A percentile compares a stretch with the other conserved stretches of the same genome.
phyloP scores from a whole-genome alignment of 2,797 vertebrate species.

The Bryconaethiops microstoma region DNA sequence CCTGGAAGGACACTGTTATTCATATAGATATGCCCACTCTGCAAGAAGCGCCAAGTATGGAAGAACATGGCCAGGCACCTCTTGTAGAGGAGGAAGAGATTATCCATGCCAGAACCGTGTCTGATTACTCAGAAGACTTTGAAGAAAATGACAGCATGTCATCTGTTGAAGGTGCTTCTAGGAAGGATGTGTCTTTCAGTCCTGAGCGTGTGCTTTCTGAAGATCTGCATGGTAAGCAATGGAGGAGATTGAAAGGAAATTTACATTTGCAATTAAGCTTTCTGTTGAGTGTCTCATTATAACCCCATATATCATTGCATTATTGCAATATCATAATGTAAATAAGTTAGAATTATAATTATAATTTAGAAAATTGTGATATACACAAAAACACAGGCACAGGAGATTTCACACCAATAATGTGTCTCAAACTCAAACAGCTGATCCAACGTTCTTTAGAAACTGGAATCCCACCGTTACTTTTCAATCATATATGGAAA shows the following conservation, averaged over 20 bases:
- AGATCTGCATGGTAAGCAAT: slow-evolving; percentile 69
- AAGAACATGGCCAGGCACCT: slow-evolving; percentile 35
- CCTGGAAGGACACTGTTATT: slow-evolving; percentile 24
- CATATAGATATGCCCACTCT: slow-evolving; percentile 8
- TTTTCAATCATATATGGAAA: too few relatives aligned
- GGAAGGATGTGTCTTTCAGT: slow-evolving; percentile 51
- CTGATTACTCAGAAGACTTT: slow-evolving; percentile 81
- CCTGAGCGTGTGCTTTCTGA: slow-evolving; percentile 51
- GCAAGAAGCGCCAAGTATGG: slow-evolving; percentile 10
- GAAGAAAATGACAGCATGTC: slow-evolving; percentile 73
- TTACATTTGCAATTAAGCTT: background rate
- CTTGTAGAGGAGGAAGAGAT: slow-evolving; percentile 42
- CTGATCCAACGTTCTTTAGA: too few relatives aligned
- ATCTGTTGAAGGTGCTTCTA: slow-evolving; percentile 63
- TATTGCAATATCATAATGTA: background rate
- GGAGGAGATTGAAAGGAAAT: background rate
- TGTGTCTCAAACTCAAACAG: too few relatives aligned
- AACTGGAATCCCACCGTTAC: too few relatives aligned
- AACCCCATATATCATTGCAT: background rate
- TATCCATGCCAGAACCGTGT: slow-evolving; percentile 58
- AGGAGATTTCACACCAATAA: too few relatives aligned
- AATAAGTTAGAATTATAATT: background rate
- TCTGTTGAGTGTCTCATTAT: slow-evolving; percentile 4
- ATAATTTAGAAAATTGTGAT: background rate
- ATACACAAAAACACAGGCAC: background rate